Evolutionary conservation across 2,888 invertebrate genomes (phyloP).

Genomic region (Eristalinus aeneus): DNA sequence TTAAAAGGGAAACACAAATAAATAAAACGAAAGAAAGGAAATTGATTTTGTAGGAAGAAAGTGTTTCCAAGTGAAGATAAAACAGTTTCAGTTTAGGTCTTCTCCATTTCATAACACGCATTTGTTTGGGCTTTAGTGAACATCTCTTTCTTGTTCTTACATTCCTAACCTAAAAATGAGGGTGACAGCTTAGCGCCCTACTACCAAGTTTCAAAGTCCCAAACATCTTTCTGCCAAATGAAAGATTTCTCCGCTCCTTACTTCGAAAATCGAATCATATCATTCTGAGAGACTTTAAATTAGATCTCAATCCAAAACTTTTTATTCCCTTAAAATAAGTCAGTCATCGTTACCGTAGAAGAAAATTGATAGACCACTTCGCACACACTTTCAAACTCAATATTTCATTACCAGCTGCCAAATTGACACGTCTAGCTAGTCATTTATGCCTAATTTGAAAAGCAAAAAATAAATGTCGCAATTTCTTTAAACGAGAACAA

Average conservation of each 20-base stretch:
- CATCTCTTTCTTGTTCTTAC: too few relatives aligned
- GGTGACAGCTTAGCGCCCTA: too few relatives aligned
- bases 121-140: too few relatives aligned
- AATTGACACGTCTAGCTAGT: constrained; percentile 39
- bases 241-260: background rate
- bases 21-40: background rate
- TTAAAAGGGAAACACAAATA: background rate
- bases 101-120: too few relatives aligned
- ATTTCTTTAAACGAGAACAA: background rate
- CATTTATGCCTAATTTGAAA: constrained; percentile 33
- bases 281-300: background rate
- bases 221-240: background rate
- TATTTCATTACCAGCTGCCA: constrained; percentile 46
- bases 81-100: too few relatives aligned
- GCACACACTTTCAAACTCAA: constrained; percentile 36
- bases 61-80: too few relatives aligned
- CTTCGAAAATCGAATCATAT: background rate
- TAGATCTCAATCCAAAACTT: background rate
- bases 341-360: background rate
- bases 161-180: too few relatives aligned
- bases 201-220: background rate
- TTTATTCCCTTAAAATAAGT: background rate
- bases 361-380: too few relatives aligned
- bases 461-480: background rate
- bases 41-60: background rate